Evolutionary conservation across 2,888 invertebrate genomes (phyloP).

Genomic region (Clanis bilineata): DNA sequence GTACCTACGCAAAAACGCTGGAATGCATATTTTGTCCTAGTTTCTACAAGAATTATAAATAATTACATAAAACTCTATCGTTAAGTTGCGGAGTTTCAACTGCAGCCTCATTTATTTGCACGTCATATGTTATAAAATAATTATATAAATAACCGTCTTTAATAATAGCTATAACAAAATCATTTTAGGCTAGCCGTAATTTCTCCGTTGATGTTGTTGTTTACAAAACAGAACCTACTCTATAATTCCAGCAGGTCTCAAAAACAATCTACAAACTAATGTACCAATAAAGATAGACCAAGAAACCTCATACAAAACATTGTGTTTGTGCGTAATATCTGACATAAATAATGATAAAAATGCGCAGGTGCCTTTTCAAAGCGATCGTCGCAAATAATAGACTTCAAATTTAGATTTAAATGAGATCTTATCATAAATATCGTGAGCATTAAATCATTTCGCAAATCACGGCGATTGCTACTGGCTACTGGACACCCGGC

Average conservation of each 20-base stretch:
- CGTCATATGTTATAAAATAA: no score
- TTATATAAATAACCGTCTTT: no score
- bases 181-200: no score
- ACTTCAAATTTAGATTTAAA: conserved; percentile 21
- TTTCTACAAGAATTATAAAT: no score
- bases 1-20: no score
- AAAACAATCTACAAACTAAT: neutral
- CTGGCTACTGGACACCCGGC: conserved; percentile 33
- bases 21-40: no score
- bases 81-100: no score
- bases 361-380: conserved; percentile 13
- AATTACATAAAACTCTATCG: no score
- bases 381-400: conserved; percentile 17
- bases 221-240: neutral
- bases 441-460: conserved; percentile 38
- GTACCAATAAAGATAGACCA: neutral
- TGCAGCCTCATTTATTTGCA: no score
- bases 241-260: neutral
- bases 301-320: neutral
- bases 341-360: conserved; percentile 12
- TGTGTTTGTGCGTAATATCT: conserved; percentile 2
- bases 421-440: conserved; percentile 38
- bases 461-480: conserved; percentile 34
- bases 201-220: neutral
- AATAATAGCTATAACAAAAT: no score